A percentile compares a stretch with the other conserved stretches of the same genome.
Conservation (phyloP, 2,113 vertebrate genomes). For the Ramphastos sulfuratus region DNA sequence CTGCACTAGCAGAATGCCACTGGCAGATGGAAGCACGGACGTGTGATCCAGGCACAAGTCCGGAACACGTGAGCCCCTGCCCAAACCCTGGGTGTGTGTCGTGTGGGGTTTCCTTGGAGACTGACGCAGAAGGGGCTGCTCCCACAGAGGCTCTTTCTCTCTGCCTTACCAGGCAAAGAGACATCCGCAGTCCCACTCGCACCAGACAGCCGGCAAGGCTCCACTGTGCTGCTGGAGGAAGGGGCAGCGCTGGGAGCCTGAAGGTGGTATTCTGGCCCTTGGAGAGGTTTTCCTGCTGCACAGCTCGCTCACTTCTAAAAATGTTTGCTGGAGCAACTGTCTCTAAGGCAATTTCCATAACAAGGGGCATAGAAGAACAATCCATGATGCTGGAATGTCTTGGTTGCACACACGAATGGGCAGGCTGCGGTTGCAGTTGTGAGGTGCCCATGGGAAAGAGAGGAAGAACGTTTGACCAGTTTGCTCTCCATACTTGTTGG, state of each 20-base stretch:
- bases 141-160: not conserved
- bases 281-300: not conserved
- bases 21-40: not conserved
- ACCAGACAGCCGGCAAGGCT: not conserved
- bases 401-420: fast-evolving
- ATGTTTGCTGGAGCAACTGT: not conserved
- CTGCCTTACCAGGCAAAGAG: not conserved
- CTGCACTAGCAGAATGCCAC: not conserved
- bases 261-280: not conserved
- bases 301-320: constrained; percentile 3
- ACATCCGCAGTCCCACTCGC: not conserved
- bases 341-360: constrained; percentile 51
- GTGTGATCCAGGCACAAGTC: not conserved
- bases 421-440: fast-evolving
- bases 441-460: not conserved
- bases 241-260: not conserved
- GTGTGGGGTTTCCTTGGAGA: constrained; percentile 25
- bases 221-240: fast-evolving
- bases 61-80: not conserved
- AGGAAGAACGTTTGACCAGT: fast-evolving
- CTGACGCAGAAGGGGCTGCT: constrained; percentile 1
- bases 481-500: not conserved
- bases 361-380: constrained; percentile 3
- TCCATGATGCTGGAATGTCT: not conserved
- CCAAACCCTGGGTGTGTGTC: not conserved